Percentiles rank a stretch among this genome's conserved stretches.
These are phyloP conservation scores for Formicarius rufipectus DNA, from an alignment of 2,113 vertebrate genomes.

Conservation along the genomic window DNA sequence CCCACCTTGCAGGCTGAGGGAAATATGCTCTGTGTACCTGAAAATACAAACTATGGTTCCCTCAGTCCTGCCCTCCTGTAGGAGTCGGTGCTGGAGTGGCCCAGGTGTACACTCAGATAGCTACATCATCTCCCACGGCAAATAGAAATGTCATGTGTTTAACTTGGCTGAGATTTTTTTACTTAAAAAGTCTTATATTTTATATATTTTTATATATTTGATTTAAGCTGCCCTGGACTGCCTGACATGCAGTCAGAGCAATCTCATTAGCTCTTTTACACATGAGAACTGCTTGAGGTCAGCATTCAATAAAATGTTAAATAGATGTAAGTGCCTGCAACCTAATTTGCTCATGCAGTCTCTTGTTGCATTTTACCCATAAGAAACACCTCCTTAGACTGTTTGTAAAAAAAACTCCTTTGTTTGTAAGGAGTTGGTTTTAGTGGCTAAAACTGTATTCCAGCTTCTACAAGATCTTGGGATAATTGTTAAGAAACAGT, in stretches of 20 bases:
- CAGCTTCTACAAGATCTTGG: neutral
- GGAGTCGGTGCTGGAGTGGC: neutral
- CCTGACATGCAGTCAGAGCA: neutral
- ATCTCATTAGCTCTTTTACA: conserved; percentile 34
- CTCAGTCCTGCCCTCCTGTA: neutral
- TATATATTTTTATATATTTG: neutral
- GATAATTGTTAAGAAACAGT: neutral
- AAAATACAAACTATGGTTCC: fast-evolving
- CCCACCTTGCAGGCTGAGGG: neutral
- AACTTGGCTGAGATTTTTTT: neutral
- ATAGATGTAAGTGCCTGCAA: neutral
- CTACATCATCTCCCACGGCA: neutral
- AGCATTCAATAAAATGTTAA: neutral
- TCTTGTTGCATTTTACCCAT: fast-evolving
- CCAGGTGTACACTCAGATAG: neutral
- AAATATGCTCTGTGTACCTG: neutral
- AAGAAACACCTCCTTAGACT: neutral
- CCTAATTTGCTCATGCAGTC: neutral
- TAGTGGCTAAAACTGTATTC: neutral
- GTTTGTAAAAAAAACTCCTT: too few relatives aligned
- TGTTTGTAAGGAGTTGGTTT: neutral
- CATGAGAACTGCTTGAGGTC: neutral
- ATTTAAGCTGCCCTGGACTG: neutral
- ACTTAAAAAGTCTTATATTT: neutral
- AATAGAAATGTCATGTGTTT: neutral